These are phyloP conservation scores for Chloroceryle inda DNA, from an alignment of 2,797 vertebrate species.

Conservation along the genomic window DNA sequence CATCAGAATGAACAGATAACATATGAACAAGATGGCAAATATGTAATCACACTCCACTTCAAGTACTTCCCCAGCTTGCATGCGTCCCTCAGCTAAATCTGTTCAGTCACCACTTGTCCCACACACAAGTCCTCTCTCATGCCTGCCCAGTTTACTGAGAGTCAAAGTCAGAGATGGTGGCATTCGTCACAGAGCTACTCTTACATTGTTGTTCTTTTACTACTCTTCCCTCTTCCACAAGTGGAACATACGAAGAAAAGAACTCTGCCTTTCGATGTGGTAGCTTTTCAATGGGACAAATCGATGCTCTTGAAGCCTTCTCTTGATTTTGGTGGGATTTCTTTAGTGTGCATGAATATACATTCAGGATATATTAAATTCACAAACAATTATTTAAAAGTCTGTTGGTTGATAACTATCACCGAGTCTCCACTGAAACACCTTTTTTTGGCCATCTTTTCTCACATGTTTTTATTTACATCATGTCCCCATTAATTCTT, in stretches of 20 bases:
- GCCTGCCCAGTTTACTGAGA: neutral
- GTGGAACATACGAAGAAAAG: neutral
- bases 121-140: neutral
- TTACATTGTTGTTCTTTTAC: neutral
- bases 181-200: neutral
- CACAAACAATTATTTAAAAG: neutral
- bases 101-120: neutral
- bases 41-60: neutral
- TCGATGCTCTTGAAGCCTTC: neutral
- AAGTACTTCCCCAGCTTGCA: neutral
- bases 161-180: neutral
- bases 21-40: neutral
- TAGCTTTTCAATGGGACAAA: neutral
- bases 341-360: neutral
- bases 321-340: neutral
- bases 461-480: neutral
- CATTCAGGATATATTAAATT: neutral
- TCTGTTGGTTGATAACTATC: neutral
- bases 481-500: neutral
- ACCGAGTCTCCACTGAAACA: neutral
- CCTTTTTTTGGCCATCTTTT: neutral
- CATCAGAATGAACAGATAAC: neutral
- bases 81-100: neutral
- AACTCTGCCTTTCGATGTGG: neutral
- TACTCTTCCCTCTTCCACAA: neutral